Percentiles rank a stretch among this genome's conserved stretches.
phyloP scores from a whole-genome alignment of 1,140 invertebrate genomes.

The Thaumatotibia leucotreta region DNA sequence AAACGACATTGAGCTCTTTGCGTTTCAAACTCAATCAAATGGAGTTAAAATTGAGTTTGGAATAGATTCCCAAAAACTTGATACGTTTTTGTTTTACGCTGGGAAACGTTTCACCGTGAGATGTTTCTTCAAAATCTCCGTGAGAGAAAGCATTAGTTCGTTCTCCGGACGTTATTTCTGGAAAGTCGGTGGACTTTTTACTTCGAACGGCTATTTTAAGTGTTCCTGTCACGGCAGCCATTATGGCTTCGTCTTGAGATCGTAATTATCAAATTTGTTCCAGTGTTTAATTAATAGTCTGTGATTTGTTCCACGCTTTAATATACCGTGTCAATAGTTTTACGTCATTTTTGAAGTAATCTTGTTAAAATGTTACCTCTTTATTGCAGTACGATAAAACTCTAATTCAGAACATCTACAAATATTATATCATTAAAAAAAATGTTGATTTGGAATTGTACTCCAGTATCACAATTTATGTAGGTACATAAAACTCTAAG shows the following conservation, averaged over 20 bases:
- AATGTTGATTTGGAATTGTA: too few relatives aligned
- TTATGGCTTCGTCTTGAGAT: constrained; percentile 19
- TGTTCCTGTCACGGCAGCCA: constrained; percentile 21
- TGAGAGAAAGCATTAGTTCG: constrained; percentile 10
- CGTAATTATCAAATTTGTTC: constrained; percentile 50
- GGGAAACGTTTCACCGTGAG: not conserved
- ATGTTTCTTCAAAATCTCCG: not conserved
- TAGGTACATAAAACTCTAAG: too few relatives aligned
- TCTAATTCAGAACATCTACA: too few relatives aligned
- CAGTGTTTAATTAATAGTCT: constrained; percentile 28
- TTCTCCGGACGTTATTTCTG: constrained; percentile 21
- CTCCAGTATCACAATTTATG: too few relatives aligned
- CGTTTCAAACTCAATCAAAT: not conserved
- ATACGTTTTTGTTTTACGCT: not conserved
- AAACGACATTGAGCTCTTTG: not conserved
- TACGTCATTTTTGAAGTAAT: constrained; percentile 7
- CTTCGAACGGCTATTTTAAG: constrained; percentile 36
- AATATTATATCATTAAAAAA: too few relatives aligned
- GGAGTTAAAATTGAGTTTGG: not conserved
- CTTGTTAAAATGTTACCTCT: not conserved
- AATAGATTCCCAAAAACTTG: not conserved
- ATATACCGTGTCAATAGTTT: not conserved
- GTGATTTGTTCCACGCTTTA: constrained; percentile 20
- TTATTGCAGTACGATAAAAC: not conserved
- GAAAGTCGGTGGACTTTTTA: constrained; percentile 27